Evolutionary conservation across 2,888 invertebrate genomes (phyloP).

Genomic region (Euproctis similis): DNA sequence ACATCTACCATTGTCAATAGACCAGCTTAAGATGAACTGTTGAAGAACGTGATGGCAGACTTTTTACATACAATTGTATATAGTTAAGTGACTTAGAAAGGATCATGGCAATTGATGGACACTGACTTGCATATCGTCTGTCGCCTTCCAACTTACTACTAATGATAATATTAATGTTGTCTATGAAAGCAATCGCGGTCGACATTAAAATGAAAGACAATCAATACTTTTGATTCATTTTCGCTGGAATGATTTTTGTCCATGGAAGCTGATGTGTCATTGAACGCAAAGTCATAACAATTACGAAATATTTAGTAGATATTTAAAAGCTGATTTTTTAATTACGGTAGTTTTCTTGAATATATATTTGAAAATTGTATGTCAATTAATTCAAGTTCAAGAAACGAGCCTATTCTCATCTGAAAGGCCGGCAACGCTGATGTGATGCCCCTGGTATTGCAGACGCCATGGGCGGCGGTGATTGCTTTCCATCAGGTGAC

Average conservation of each 20-base stretch:
- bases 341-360: too few species aligned
- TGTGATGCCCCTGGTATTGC: too few species aligned
- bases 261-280: too few species aligned
- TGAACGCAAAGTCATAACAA: too few species aligned
- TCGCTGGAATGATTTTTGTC: conserved; percentile 5
- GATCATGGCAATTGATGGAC: conserved; percentile 36
- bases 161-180: conserved; percentile 73
- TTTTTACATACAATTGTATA: conserved; percentile 17
- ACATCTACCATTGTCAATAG: conserved; percentile 39
- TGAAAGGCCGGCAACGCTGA: too few species aligned
- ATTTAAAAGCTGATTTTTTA: too few species aligned
- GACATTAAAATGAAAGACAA: conserved; percentile 33
- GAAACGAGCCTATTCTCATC: too few species aligned
- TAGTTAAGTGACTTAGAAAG: conserved; percentile 20
- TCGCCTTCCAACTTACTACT: conserved; percentile 66
- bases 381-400: too few species aligned
- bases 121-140: conserved; percentile 63
- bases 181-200: conserved; percentile 56
- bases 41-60: conserved; percentile 33
- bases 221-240: conserved; percentile 24
- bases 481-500: too few species aligned
- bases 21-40: conserved; percentile 38
- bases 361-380: too few species aligned
- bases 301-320: too few species aligned
- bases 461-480: too few species aligned